phyloP scores from a whole-genome alignment of 2,888 invertebrate species.

The Rhagonycha lutea region DNA sequence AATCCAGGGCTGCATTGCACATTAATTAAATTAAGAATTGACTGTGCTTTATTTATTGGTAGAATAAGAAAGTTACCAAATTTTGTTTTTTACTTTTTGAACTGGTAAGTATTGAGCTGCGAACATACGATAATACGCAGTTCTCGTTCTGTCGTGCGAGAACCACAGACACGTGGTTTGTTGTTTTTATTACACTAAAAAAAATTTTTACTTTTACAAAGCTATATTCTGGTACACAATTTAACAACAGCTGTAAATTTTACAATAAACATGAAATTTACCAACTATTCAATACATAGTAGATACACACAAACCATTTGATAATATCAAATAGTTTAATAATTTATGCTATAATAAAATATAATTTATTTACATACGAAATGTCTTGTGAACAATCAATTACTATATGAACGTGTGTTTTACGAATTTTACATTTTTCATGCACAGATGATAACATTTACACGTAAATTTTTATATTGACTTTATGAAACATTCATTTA shows the following conservation, averaged over 20 bases:
- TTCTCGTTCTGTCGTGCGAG: too few species aligned
- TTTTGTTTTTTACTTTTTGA: too few species aligned
- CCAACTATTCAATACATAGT: slow-evolving; percentile 19
- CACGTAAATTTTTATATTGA: slow-evolving; percentile 19
- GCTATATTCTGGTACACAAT: slow-evolving; percentile 30
- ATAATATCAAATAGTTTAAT: slow-evolving; percentile 16
- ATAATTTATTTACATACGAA: slow-evolving; percentile 27
- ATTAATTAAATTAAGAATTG: too few species aligned
- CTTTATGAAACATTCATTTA: slow-evolving; percentile 8
- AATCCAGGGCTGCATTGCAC: too few species aligned
- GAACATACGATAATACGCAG: too few species aligned
- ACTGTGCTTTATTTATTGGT: too few species aligned
- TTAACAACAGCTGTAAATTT: slow-evolving; percentile 29
- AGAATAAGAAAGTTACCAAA: too few species aligned
- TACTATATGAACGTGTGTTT: slow-evolving; percentile 6
- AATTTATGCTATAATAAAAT: slow-evolving; percentile 26
- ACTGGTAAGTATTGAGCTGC: too few species aligned
- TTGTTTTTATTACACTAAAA: too few species aligned
- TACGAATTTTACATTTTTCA: slow-evolving; percentile 3
- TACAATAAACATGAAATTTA: slow-evolving; percentile 27
- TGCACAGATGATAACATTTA: slow-evolving; percentile 16
- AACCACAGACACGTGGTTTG: too few species aligned
- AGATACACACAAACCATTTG: slow-evolving; percentile 25
- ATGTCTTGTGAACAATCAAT: slow-evolving; percentile 8
- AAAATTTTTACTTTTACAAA: slow-evolving; percentile 9